These are phyloP conservation scores for Cylloceria caligata DNA, from an alignment of 2,888 invertebrate genomes.

Conservation along the genomic window DNA sequence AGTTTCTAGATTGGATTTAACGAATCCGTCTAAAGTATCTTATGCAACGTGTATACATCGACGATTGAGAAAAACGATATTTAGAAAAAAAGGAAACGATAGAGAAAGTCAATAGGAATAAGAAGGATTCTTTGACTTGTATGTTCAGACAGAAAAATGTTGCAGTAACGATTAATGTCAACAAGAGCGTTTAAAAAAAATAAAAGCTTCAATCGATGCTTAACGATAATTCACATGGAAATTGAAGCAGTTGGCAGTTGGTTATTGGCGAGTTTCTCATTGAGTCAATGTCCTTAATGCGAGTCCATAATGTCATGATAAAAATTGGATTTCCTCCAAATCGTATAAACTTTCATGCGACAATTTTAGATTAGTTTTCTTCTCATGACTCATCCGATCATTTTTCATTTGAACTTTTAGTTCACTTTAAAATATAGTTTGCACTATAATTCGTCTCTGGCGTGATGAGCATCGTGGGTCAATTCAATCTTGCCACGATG, in stretches of 20 bases:
- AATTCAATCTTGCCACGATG: slow-evolving; percentile 62
- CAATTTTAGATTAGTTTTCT: background rate
- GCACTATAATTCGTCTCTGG: slow-evolving; percentile 73
- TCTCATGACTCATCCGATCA: background rate
- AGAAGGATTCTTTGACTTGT: background rate
- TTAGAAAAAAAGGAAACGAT: background rate
- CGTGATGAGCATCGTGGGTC: slow-evolving; percentile 16
- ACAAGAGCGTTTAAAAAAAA: slow-evolving; percentile 4
- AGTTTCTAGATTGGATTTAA: slow-evolving; percentile 60
- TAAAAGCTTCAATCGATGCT: background rate
- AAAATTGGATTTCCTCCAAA: background rate
- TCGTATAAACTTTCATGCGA: background rate
- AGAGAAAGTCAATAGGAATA: background rate
- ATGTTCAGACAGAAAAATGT: background rate
- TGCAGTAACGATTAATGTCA: slow-evolving; percentile 3
- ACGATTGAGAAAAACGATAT: no score
- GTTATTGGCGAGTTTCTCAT: background rate
- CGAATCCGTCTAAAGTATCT: background rate
- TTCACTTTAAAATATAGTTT: background rate
- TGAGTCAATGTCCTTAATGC: background rate
- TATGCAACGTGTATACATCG: no score
- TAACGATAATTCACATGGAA: background rate
- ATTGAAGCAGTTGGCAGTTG: background rate
- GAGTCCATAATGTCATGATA: background rate
- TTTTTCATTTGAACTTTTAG: background rate